Percentiles rank a stretch among this genome's conserved stretches.
phyloP scores from a whole-genome alignment of 1,140 invertebrate species.

The Aphelenchoides fujianensis region DNA sequence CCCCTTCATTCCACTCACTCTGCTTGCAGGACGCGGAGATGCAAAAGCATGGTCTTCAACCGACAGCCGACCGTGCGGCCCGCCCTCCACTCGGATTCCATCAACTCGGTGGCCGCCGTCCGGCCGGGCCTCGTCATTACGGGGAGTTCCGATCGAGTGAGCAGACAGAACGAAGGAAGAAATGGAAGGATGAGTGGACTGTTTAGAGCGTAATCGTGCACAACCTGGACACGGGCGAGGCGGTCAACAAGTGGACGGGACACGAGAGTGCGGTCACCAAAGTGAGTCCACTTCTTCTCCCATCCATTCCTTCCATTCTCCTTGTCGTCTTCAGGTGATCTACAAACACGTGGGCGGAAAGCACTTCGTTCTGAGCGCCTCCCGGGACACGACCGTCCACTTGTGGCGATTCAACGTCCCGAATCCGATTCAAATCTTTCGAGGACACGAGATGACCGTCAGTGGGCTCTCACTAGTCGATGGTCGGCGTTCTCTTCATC shows the following conservation, averaged over 20 bases:
- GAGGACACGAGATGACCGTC: conserved; percentile 35
- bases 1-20: neutral
- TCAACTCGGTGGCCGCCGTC: conserved; percentile 42
- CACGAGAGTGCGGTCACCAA: conserved; percentile 42
- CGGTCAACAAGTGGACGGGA: conserved; percentile 39
- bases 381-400: conserved; percentile 34
- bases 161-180: neutral
- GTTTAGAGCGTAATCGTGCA: conserved; percentile 35
- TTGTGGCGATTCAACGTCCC: conserved; percentile 41
- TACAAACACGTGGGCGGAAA: conserved; percentile 47
- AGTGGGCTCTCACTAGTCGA: conserved; percentile 35
- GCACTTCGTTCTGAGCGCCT: conserved; percentile 48
- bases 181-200: conserved; percentile 15
- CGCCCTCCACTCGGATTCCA: conserved; percentile 38
- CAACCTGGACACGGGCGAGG: conserved; percentile 45
- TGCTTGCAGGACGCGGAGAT: conserved; percentile 14
- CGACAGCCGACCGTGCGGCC: conserved; percentile 34
- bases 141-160: conserved; percentile 43
- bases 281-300: conserved; percentile 19
- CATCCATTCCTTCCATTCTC: conserved; percentile 4
- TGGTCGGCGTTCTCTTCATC: conserved; percentile 30
- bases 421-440: conserved; percentile 25
- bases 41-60: conserved; percentile 23
- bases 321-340: conserved; percentile 30
- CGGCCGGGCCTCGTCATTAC: conserved; percentile 46